phyloP scores from a whole-genome alignment of 1,140 invertebrate genomes.

The Himalopsyche phryganea region DNA sequence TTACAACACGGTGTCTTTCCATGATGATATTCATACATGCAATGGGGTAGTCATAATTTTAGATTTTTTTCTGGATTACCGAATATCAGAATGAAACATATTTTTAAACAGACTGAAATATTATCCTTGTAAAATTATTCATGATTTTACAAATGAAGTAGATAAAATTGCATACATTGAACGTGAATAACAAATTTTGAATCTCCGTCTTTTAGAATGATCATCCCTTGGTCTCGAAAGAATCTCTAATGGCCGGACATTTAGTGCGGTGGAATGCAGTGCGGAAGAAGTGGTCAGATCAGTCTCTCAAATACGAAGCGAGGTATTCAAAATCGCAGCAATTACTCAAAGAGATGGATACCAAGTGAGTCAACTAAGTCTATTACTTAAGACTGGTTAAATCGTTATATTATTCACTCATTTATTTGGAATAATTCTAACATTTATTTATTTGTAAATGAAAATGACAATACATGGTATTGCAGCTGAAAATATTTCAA shows the following conservation, averaged over 20 bases:
- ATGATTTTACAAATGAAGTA: no score
- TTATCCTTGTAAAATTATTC: no score
- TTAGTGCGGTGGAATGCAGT: slow-evolving; percentile 59
- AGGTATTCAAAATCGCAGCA: slow-evolving; percentile 58
- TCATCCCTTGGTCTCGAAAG: slow-evolving; percentile 44
- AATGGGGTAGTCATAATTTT: no score
- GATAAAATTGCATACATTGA: not conserved
- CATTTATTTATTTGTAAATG: no score
- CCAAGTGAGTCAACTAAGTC: slow-evolving; percentile 54
- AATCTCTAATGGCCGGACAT: slow-evolving; percentile 55
- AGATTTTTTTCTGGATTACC: no score
- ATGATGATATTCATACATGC: no score
- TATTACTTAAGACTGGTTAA: no score
- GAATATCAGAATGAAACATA: no score
- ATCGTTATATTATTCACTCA: not conserved
- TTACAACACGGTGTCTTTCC: no score
- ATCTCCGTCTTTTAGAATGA: slow-evolving; percentile 46
- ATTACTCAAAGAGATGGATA: slow-evolving; percentile 63
- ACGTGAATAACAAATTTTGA: not conserved
- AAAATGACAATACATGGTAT: no score
- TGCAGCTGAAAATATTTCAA: no score
- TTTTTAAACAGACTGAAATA: no score
- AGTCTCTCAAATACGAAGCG: slow-evolving; percentile 60
- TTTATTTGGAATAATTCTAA: not conserved
- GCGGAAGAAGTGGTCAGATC: slow-evolving; percentile 62